phyloP scores from a whole-genome alignment of 1,140 invertebrate species.

The Lineus longissimus region DNA sequence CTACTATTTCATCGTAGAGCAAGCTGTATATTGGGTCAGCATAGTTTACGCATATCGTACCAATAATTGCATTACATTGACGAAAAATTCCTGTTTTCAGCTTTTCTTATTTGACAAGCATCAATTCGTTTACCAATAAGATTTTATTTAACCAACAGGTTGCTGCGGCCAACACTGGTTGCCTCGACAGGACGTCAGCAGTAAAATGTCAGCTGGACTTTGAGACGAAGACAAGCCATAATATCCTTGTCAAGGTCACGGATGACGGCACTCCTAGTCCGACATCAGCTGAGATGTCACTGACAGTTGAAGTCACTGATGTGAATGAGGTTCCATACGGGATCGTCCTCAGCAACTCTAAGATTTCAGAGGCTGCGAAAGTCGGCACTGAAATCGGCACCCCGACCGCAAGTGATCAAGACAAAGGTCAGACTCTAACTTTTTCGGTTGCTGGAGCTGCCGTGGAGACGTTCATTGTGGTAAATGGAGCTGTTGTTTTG shows the following conservation, averaged over 20 bases:
- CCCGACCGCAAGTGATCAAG: constrained; percentile 22
- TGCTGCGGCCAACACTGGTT: constrained; percentile 13
- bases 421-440: constrained; percentile 14
- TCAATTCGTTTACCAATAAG: no score
- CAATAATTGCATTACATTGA: no score
- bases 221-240: constrained; percentile 19
- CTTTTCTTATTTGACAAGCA: no score
- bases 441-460: constrained; percentile 12
- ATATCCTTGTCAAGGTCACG: constrained; percentile 22
- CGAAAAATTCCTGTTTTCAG: no score
- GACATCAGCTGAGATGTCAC: constrained; percentile 2
- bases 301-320: constrained; percentile 22
- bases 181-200: constrained; percentile 5
- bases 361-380: constrained; percentile 17
- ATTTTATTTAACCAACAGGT: constrained; percentile 4
- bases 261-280: constrained; percentile 25
- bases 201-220: constrained; percentile 24
- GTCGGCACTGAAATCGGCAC: constrained; percentile 14
- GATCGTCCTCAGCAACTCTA: constrained; percentile 6
- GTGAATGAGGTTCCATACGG: constrained; percentile 25
- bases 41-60: no score
- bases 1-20: no score
- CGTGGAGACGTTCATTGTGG: constrained; percentile 15
- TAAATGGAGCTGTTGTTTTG: constrained; percentile 13
- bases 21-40: no score